A percentile compares a stretch with the other conserved stretches of the same genome.
These are phyloP conservation scores for Gnathochromis pfefferi DNA, from an alignment of 2,113 vertebrate species.

Conservation along the genomic window DNA sequence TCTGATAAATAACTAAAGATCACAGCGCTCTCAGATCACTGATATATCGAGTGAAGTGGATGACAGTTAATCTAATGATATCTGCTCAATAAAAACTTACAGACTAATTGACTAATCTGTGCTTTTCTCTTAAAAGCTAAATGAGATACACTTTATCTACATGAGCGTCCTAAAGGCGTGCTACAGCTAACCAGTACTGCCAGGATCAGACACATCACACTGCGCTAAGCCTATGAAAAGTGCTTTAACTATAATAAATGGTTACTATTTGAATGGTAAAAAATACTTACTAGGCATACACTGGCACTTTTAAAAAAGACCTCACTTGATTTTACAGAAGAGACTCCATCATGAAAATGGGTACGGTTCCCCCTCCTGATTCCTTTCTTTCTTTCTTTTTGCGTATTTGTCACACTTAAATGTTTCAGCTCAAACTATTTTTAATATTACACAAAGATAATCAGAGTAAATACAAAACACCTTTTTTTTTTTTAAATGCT, in stretches of 20 bases:
- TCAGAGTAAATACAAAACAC: background rate
- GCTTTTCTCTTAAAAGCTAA: background rate
- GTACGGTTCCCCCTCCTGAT: background rate
- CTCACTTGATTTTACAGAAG: background rate
- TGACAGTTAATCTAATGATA: background rate
- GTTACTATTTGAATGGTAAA: background rate
- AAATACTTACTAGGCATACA: background rate
- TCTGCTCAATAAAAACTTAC: background rate
- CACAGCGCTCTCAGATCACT: background rate
- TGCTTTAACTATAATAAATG: background rate
- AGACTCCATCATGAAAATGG: background rate
- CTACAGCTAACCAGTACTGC: background rate
- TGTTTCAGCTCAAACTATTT: background rate
- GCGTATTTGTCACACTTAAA: background rate
- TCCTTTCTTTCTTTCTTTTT: background rate
- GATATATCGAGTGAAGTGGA: background rate
- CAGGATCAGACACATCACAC: background rate
- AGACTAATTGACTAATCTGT: background rate
- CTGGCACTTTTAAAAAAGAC: background rate
- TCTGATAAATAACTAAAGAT: background rate
- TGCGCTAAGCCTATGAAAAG: accelerated
- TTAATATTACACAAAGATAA: background rate
- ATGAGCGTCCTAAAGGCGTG: background rate
- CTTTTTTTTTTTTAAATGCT: background rate
- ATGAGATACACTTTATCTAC: background rate